phyloP scores from a whole-genome alignment of 2,113 vertebrate genomes.

The Okapia johnstoni region DNA sequence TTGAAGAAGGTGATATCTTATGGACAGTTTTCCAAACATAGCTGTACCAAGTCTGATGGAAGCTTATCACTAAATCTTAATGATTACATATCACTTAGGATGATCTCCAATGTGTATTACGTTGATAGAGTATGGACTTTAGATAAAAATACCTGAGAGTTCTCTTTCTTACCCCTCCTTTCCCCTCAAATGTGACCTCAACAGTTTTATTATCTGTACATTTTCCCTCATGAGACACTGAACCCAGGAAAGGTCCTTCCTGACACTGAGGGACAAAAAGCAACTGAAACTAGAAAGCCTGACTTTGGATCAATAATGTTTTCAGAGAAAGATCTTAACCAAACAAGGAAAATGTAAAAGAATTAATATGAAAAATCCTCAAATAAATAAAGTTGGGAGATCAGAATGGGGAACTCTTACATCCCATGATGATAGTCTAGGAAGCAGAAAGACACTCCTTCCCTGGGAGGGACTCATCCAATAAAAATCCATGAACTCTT shows the following conservation, averaged over 20 bases:
- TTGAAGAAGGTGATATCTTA: neutral
- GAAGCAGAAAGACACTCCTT: neutral
- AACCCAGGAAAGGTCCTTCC: neutral
- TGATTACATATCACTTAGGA: neutral
- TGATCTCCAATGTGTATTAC: neutral
- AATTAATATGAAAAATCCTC: neutral
- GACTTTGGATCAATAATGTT: neutral
- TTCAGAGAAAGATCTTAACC: neutral
- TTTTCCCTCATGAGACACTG: neutral
- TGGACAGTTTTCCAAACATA: neutral
- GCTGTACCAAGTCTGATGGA: neutral
- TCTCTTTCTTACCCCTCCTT: neutral
- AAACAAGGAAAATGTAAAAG: neutral
- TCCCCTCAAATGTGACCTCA: neutral
- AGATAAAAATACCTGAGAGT: neutral
- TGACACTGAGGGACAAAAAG: neutral
- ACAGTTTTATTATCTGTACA: neutral
- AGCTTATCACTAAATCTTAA: neutral
- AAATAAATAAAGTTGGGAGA: neutral
- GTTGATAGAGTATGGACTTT: neutral
- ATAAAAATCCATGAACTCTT: neutral
- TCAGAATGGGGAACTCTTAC: neutral
- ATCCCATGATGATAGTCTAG: neutral
- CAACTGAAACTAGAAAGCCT: neutral
- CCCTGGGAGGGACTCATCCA: neutral